Evolutionary conservation across 2,113 vertebrate genomes (phyloP), one percentile per base, ranked within the genome.

Genomic region (Chaetorhynchus papuensis): DNA sequence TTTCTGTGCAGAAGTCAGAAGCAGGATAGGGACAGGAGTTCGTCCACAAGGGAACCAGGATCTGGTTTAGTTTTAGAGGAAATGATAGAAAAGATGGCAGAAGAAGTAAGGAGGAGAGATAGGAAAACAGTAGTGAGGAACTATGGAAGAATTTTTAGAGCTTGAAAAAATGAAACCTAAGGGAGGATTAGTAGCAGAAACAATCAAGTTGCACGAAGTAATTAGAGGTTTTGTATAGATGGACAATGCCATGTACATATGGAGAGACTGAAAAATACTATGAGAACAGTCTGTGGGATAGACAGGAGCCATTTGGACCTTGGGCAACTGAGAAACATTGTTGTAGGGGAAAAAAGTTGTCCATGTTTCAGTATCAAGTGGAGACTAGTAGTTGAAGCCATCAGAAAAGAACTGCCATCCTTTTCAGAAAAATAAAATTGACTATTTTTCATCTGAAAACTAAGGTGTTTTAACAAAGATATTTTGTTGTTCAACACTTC

Each of bases 261-360:
- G 37, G 20, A 65, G 47, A 21, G 8, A 56, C 7, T 69, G 20
- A 61, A 69, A 72, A 95, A 21, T 20, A 20, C 7, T 10, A 3
- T 79, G n/a, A 83, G 22, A 80, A 74, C 6, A 60, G 17, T 16
- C 37, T 61, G 9, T 49, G 49, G 4, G 3, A 22, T 15, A 70
- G 18, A 21, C 4, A 66, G 39, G 11, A 72, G 20, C 4, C 14
- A n/a, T 68, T 64, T 28, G 52, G 37, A n/a, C 13, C 31, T 68
- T 60, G 11, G 10, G 8, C 31, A 68, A 19, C 16, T 28, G 17
- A 37, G 9, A 42, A 93, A 41, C 0, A 0, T 33, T 6, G 2
- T 37, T 13, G 21, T 56, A 28, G 8, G 28, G 31, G n/a, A 22
- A 44, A 10, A 66, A 59, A 65, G 5, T 9, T 39, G 13, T 37